Base-by-base conservation (phyloP, 2,888 invertebrate genomes). In the Oithona nana region DNA sequence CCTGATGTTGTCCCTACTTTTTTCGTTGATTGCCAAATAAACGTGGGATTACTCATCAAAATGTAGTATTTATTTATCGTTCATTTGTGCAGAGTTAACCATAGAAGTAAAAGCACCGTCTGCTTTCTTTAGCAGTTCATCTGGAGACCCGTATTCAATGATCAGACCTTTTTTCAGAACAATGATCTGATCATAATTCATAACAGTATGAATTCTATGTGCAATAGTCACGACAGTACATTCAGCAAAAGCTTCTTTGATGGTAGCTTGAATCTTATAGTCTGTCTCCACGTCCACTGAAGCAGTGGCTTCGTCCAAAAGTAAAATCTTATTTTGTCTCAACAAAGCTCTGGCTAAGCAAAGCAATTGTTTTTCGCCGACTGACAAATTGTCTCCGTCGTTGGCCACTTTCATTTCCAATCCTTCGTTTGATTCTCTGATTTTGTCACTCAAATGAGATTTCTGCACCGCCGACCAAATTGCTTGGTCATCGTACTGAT, bases 211-310 rank as follows among this genome's bases (percentile, higher is more conserved):
- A 65, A 93, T 79, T 26, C 92, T 80, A 76, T 93, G 92, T 50
- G 92, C 92, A 72, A 93, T 92, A 1, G 90, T 92, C 26, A 93
- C 79, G 57, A 92, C 84, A 4, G 92, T 92, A 74, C 87, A 87
- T 65, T 84, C 80, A 64, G 79, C 80, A 73, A 93, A 93, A 72
- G 90, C 86, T 28, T 82, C 80, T 30, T 85, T 81, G 71, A 93
- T 93, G 3, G 93, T 93, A 75, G 71, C 68, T 81, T 86, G 78
- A 64, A 77, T 77, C n/a, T 77, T 68, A 16, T 73, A 72, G 66
- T 78, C 77, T 0, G 77, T 77, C 67, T 75, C 75, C 16, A 75
- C 68, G 68, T 93, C 90, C 8, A 92, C 88, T 71, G 90, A 92
- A 1, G 92, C 90, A 0, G 92, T 92, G 20, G 92, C 92, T 73